Conservation (phyloP, 2,113 vertebrate species). For the Maylandia zebra region DNA sequence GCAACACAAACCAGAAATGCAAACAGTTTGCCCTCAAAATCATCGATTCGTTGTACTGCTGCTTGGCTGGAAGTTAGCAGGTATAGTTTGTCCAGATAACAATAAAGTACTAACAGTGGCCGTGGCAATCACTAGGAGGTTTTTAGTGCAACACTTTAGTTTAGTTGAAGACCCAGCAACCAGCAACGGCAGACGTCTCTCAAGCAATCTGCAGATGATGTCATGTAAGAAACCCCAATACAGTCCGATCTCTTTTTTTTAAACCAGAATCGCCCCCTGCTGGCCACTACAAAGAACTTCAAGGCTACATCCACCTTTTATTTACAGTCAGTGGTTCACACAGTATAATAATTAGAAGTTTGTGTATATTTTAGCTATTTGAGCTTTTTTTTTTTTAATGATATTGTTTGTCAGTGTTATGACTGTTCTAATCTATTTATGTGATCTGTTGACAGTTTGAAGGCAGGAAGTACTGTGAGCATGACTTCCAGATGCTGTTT, state of each 20-base stretch:
- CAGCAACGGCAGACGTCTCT: background rate
- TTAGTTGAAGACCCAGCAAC: background rate
- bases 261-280: background rate
- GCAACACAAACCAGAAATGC: background rate
- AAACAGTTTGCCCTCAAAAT: background rate
- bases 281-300: background rate
- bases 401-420: background rate
- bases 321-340: background rate
- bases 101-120: background rate
- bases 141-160: background rate
- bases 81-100: background rate
- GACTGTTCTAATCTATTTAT: background rate
- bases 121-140: background rate
- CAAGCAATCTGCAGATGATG: background rate
- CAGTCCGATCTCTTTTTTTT: background rate
- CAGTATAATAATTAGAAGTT: background rate
- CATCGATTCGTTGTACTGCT: accelerated
- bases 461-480: constrained; percentile 96
- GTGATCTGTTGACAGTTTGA: constrained; percentile 82
- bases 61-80: background rate
- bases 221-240: background rate
- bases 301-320: background rate
- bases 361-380: background rate
- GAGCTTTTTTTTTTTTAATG: background rate
- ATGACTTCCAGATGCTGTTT: constrained; percentile 99